Conservation (phyloP, 1,140 invertebrate genomes). For the Heliconius nattereri region DNA sequence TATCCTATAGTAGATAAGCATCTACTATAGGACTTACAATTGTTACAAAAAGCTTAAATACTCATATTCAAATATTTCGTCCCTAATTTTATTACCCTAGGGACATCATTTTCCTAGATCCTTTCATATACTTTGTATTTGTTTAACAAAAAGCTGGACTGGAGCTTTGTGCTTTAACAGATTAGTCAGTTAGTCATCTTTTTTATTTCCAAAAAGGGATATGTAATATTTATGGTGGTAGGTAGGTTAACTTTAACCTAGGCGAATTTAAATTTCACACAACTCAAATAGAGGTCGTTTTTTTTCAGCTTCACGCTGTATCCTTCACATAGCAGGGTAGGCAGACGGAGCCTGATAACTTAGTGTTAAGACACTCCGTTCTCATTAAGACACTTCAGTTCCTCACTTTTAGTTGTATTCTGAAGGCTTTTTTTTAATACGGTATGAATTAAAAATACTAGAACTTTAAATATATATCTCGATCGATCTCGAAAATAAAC, state of each 20-base stretch:
- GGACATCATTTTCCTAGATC: slow-evolving; percentile 6
- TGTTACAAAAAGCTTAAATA: background rate
- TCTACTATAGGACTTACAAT: background rate
- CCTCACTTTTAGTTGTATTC: no score
- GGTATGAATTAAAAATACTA: no score
- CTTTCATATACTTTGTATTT: background rate
- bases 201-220: background rate
- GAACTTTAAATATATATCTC: no score
- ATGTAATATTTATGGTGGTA: background rate
- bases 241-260: background rate
- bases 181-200: background rate
- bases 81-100: background rate
- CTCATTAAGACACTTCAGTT: no score
- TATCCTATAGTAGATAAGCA: no score
- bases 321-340: no score
- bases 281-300: background rate
- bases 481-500: background rate
- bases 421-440: no score
- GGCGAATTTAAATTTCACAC: background rate
- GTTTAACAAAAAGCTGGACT: background rate
- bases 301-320: no score
- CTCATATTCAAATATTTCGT: background rate
- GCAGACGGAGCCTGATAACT: no score
- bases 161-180: background rate
- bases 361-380: no score